Evolutionary conservation across 2,113 vertebrate species (phyloP), one percentile per base, ranked within the genome.

Genomic region (Notothenia coriiceps): DNA sequence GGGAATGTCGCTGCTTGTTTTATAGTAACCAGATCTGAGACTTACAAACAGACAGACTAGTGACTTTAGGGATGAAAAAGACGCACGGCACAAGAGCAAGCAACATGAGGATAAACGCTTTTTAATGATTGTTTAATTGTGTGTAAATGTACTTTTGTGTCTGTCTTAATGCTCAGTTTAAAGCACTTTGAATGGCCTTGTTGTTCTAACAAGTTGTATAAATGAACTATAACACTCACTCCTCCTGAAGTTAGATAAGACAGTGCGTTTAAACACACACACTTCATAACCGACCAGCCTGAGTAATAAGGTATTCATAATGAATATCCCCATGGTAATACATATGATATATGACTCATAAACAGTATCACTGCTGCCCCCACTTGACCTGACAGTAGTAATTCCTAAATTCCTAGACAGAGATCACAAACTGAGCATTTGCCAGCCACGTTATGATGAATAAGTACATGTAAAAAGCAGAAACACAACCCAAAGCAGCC

Each of bases 401-500:
- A 50, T 77, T 74, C 77, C 33, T 22, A 22, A 22, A 22, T 22
- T 22, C 22, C 22, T 57, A 29, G 29, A 6, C 13, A 78, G 50
- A 59, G n/a, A 47, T 78, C 13, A 14, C 5, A 18, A 29, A 49
- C 2, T 44, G 66, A 56, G 13, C 7, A 29, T 50, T 14, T 20
- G n/a, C 51, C 35, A 6, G 35, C 35, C 35, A 40, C 35, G 35
- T 40, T 40, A 40, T 43, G 0, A n/a, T 54, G 5, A 17, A 35
- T 35, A 10, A 18, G 40, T 3, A 51, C 0, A 18, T 20, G 2
- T 50, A 6, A 10, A 25, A 12, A 6, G 10, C 18, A 22, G 2
- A 40, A 17, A 14, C 33, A 69, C n/a, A 14, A 3, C 6, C 1
- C 33, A 15, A 25, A 4, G 12, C 17, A 3, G 22, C 2, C 20